Percentiles rank a stretch among this genome's conserved stretches.
Conservation (phyloP, 2,888 invertebrate species). For the Phyllotreta cruciferae region DNA sequence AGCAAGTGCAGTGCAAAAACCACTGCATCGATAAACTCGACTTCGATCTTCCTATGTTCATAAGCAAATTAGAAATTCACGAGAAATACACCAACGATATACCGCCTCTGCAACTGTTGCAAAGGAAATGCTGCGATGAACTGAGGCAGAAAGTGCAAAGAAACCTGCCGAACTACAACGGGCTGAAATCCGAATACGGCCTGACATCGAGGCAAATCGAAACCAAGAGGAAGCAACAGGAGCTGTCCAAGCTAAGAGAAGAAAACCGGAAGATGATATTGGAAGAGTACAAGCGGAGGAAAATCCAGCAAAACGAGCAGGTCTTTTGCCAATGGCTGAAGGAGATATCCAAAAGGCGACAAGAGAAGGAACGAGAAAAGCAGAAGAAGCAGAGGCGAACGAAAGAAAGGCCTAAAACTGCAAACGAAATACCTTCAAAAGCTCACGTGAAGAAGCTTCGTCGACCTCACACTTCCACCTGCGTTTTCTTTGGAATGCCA, state of each 20-base stretch:
- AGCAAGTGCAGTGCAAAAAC: conserved; percentile 53
- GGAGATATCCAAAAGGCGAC: conserved; percentile 50
- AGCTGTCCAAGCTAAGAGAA: conserved; percentile 58
- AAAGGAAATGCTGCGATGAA: conserved; percentile 58
- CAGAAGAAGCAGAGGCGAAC: conserved; percentile 22
- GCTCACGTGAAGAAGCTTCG: conserved; percentile 43
- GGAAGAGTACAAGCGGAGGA: conserved; percentile 54
- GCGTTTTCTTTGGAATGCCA: conserved; percentile 55
- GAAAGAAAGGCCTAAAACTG: conserved; percentile 53
- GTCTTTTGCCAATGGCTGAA: conserved; percentile 65
- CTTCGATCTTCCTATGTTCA: conserved; percentile 51
- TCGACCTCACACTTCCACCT: conserved; percentile 51
- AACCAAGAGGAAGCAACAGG: conserved; percentile 56
- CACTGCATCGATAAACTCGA: conserved; percentile 58
- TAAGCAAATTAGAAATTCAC: conserved; percentile 52
- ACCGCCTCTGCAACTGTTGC: conserved; percentile 55
- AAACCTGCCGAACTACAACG: conserved; percentile 63
- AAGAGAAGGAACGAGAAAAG: conserved; percentile 20
- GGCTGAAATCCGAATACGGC: conserved; percentile 65
- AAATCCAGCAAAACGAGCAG: conserved; percentile 61
- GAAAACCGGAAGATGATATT: conserved; percentile 60
- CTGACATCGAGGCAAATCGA: conserved; percentile 61
- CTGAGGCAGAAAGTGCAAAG: conserved; percentile 52
- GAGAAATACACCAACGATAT: conserved; percentile 50
- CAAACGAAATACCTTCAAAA: conserved; percentile 48